Conservation (phyloP, 2,113 vertebrate genomes). For the Tylochromis polylepis region DNA sequence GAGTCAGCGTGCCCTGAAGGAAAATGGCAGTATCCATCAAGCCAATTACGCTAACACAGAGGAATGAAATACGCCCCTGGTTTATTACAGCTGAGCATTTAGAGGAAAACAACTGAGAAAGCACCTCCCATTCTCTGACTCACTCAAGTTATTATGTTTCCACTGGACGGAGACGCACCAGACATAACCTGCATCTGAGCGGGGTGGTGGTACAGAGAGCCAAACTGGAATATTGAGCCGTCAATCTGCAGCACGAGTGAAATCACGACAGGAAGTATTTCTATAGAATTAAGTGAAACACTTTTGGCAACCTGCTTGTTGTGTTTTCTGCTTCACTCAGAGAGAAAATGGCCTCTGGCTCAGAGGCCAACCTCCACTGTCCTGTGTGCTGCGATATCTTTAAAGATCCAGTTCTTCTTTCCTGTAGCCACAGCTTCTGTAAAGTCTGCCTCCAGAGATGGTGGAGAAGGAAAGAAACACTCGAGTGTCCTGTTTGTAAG, state of each 20-base stretch:
- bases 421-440: neutral
- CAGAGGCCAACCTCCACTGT: neutral
- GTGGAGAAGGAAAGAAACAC: neutral
- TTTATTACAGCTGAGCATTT: neutral
- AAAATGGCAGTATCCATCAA: neutral
- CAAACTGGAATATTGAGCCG: neutral
- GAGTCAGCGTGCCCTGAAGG: neutral
- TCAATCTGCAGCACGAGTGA: neutral
- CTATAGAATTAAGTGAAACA: neutral
- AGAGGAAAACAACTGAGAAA: neutral
- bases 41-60: neutral
- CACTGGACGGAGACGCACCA: neutral
- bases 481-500: neutral
- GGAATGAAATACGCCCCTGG: neutral
- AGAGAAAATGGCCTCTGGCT: neutral
- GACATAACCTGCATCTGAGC: neutral
- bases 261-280: neutral
- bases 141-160: neutral
- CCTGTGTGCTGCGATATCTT: neutral
- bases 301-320: neutral
- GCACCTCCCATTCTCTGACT: neutral
- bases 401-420: neutral
- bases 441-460: neutral
- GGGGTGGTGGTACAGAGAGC: neutral
- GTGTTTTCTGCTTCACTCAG: neutral